phyloP scores from a whole-genome alignment of 2,113 vertebrate species.

The Peromyscus leucopus region DNA sequence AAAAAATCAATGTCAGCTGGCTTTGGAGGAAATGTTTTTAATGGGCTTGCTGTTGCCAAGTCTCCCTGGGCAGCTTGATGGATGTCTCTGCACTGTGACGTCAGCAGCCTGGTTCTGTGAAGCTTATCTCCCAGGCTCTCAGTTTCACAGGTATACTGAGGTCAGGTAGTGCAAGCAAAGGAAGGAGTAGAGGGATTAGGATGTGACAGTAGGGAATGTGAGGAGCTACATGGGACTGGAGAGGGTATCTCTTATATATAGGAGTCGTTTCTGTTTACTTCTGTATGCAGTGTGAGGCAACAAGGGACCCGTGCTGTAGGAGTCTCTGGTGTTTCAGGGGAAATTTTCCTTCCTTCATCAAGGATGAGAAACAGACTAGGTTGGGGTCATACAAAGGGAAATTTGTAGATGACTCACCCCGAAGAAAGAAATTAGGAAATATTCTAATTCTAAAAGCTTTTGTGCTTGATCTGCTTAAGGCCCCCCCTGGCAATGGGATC shows the following conservation, averaged over 20 bases:
- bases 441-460: background rate
- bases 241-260: background rate
- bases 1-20: slow-evolving; percentile 71
- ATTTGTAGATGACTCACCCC: background rate
- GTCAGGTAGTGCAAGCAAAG: background rate
- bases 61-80: slow-evolving; percentile 7
- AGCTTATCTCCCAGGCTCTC: background rate
- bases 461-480: too few relatives aligned
- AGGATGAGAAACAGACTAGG: background rate
- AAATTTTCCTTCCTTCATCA: background rate
- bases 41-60: slow-evolving; percentile 8
- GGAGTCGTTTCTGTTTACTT: too few relatives aligned
- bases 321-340: background rate
- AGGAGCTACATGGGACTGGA: background rate
- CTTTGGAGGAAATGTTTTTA: slow-evolving; percentile 63
- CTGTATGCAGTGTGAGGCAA: background rate
- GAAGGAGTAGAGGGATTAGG: background rate
- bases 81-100: background rate
- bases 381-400: background rate
- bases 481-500: too few relatives aligned
- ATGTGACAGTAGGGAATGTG: background rate
- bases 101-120: background rate
- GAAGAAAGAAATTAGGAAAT: background rate
- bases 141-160: background rate
- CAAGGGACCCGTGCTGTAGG: background rate